Evolutionary conservation across 2,797 vertebrate genomes (phyloP).

Genomic region (Prunella strophiata): DNA sequence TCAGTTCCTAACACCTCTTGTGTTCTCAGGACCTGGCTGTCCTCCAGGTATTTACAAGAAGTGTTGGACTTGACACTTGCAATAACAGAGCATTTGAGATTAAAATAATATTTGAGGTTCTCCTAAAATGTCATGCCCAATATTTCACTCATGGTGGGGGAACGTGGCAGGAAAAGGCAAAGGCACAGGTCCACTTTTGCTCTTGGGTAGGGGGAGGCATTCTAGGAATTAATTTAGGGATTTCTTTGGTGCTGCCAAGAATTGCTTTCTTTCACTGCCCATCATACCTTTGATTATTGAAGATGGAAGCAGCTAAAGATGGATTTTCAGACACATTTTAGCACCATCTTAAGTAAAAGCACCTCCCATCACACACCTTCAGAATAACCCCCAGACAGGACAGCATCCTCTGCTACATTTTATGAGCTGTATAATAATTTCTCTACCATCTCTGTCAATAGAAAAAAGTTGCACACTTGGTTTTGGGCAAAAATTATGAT

Average conservation of each 20-base stretch:
- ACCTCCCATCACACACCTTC: not conserved
- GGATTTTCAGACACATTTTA: not conserved
- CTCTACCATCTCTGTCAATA: not conserved
- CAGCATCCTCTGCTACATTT: not conserved
- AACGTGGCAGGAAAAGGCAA: constrained; percentile 1
- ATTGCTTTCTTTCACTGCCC: not conserved
- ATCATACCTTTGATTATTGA: not conserved
- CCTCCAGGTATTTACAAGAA: constrained; percentile 69
- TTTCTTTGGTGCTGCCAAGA: not conserved
- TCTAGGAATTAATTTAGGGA: not conserved
- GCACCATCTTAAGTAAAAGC: not conserved
- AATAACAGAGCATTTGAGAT: constrained; percentile 71
- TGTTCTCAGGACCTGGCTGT: constrained; percentile 56
- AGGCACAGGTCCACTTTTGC: not conserved
- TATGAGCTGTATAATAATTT: constrained; percentile 40
- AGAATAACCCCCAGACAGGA: not conserved
- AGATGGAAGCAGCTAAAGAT: not conserved
- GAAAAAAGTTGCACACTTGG: not conserved
- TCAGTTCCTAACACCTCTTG: constrained; percentile 60
- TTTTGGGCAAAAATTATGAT: not conserved
- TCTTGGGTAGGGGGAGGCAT: not conserved
- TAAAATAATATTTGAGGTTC: constrained; percentile 75
- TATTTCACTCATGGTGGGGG: constrained; percentile 54
- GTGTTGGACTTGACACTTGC: constrained; percentile 65
- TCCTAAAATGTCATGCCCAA: constrained; percentile 28